Evolutionary conservation across 2,888 invertebrate species (phyloP).

Genomic region (Allolobophora icterica): DNA sequence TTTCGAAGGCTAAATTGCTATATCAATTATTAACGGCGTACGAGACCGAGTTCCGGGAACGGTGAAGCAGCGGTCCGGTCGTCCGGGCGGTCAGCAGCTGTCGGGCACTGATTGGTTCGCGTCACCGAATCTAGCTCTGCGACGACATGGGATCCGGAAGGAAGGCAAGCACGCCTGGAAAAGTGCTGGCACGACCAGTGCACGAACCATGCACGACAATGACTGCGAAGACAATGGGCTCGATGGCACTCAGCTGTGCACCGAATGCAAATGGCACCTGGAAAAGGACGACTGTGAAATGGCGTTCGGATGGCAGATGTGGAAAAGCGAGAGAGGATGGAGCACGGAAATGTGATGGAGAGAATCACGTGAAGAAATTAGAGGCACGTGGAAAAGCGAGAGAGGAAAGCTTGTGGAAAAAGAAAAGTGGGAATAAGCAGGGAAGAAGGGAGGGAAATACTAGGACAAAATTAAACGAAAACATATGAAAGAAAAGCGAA

Average conservation of each 20-base stretch:
- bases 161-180: not conserved
- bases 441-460: too few species aligned
- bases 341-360: too few species aligned
- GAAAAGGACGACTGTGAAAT: constrained; percentile 14
- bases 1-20: constrained; percentile 11
- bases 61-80: not conserved
- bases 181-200: not conserved
- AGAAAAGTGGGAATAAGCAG: not conserved
- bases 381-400: not conserved
- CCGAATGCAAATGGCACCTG: not conserved
- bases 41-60: constrained; percentile 18
- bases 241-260: not conserved
- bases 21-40: constrained; percentile 27
- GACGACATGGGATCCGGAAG: constrained; percentile 19
- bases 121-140: not conserved
- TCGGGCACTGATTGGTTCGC: constrained; percentile 19
- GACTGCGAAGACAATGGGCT: not conserved
- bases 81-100: not conserved
- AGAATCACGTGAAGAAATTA: too few species aligned
- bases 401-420: not conserved
- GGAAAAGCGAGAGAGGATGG: not conserved
- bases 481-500: too few species aligned
- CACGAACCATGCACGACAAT: not conserved
- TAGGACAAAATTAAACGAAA: too few species aligned
- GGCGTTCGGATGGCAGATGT: not conserved